These are phyloP conservation scores for Hedychridium roseum DNA, from an alignment of 2,888 invertebrate genomes.

Conservation along the genomic window DNA sequence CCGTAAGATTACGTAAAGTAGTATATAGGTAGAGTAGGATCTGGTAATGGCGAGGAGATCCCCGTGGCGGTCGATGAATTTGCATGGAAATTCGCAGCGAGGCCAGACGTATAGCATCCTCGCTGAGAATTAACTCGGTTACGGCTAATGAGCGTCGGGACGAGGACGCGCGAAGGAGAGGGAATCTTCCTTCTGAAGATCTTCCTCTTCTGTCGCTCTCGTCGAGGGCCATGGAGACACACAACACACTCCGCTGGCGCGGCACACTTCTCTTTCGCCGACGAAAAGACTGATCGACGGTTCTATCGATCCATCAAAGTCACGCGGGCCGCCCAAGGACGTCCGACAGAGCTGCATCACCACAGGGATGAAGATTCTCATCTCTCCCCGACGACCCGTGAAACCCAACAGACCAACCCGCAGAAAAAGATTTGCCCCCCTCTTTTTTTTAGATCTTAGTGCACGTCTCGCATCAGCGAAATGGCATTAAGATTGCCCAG, in stretches of 20 bases:
- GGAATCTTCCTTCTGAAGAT: neutral
- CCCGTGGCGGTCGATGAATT: slow-evolving; percentile 52
- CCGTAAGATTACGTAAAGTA: slow-evolving; percentile 34
- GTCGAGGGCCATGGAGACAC: neutral
- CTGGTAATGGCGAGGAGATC: slow-evolving; percentile 30
- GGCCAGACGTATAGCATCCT: slow-evolving; percentile 25
- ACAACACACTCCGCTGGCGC: neutral
- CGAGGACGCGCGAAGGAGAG: slow-evolving; percentile 3
- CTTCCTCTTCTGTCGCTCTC: neutral
- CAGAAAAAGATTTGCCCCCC: no score
- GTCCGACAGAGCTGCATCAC: no score
- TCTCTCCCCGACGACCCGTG: no score
- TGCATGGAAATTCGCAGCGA: slow-evolving; percentile 52
- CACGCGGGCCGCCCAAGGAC: no score
- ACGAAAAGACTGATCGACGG: neutral
- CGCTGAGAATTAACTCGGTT: slow-evolving; percentile 46
- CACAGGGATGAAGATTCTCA: no score
- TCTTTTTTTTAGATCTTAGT: no score
- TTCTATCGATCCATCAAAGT: slow-evolving; percentile 8
- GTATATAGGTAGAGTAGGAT: slow-evolving; percentile 3
- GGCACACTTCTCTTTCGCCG: neutral
- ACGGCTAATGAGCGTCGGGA: slow-evolving; percentile 40
- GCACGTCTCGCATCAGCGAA: no score
- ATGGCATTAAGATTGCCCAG: no score
- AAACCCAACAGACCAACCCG: no score